Evolutionary conservation across 2,113 vertebrate species (phyloP).

Genomic region (Bubo blakistoni): DNA sequence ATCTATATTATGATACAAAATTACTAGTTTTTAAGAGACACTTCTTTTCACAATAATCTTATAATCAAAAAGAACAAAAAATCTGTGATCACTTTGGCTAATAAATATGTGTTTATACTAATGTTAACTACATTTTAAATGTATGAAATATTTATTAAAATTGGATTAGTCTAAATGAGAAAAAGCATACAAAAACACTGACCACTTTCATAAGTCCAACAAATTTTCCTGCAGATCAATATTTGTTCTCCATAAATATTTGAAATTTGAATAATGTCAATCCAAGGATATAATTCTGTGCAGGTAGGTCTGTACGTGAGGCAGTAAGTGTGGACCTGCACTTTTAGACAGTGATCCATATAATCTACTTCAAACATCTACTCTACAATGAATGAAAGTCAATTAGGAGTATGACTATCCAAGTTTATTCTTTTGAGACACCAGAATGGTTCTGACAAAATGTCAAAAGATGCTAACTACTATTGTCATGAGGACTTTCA

Average conservation of each 20-base stretch:
- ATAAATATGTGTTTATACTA: neutral
- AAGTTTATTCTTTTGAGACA: neutral
- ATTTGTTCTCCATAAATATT: neutral
- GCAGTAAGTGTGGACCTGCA: neutral
- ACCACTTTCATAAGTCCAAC: neutral
- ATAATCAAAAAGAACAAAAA: neutral
- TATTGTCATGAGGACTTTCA: neutral
- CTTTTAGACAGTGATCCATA: neutral
- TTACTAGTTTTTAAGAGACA: neutral
- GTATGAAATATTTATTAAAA: neutral
- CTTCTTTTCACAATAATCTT: neutral
- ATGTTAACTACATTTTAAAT: neutral
- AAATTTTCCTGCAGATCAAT: neutral
- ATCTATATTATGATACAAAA: neutral
- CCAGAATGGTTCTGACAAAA: neutral
- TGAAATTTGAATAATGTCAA: neutral
- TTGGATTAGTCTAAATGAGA: neutral
- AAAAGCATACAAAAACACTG: neutral
- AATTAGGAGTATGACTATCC: neutral
- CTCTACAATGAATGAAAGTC: neutral
- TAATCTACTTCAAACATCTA: neutral
- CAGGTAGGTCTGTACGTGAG: neutral
- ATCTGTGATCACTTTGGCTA: fast-evolving
- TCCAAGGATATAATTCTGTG: neutral
- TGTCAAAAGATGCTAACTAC: neutral